phyloP scores from a whole-genome alignment of 1,140 invertebrate species.

The Camponotus vicinus region DNA sequence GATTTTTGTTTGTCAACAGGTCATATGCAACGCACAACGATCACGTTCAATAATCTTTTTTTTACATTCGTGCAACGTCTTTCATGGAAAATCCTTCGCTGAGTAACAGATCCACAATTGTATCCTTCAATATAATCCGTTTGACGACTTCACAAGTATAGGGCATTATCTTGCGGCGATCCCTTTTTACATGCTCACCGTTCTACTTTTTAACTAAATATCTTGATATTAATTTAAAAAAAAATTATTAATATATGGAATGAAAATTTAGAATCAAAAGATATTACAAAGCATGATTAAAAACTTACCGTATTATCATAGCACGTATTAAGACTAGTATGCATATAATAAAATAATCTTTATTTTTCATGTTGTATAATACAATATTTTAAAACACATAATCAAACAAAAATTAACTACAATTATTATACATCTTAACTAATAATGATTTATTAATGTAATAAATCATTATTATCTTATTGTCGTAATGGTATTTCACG shows the following conservation, averaged over 20 bases:
- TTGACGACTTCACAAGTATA: constrained; percentile 14
- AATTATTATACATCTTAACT: neutral
- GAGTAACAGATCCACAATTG: constrained; percentile 6
- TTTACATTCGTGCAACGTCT: constrained; percentile 37
- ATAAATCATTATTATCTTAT: constrained; percentile 16
- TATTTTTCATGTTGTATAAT: neutral
- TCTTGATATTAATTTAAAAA: neutral
- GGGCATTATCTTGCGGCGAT: neutral
- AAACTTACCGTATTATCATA: constrained; percentile 17
- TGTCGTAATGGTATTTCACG: neutral
- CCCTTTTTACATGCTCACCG: constrained; percentile 9
- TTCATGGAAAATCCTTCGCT: neutral
- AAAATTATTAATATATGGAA: neutral
- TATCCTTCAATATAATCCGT: constrained; percentile 44
- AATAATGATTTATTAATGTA: neutral
- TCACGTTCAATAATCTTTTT: constrained; percentile 45
- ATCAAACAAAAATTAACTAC: neutral
- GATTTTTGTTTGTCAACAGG: constrained; percentile 7
- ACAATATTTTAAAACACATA: constrained; percentile 2
- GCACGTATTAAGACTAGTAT: neutral
- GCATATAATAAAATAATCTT: constrained; percentile 21
- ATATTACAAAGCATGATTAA: neutral
- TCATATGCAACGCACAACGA: constrained; percentile 60
- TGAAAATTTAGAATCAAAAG: constrained; percentile 8
- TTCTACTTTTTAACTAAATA: constrained; percentile 37